Evolutionary conservation across 2,888 invertebrate species (phyloP), one percentile per base, ranked within the genome.

Genomic region (Pyralis farinalis): DNA sequence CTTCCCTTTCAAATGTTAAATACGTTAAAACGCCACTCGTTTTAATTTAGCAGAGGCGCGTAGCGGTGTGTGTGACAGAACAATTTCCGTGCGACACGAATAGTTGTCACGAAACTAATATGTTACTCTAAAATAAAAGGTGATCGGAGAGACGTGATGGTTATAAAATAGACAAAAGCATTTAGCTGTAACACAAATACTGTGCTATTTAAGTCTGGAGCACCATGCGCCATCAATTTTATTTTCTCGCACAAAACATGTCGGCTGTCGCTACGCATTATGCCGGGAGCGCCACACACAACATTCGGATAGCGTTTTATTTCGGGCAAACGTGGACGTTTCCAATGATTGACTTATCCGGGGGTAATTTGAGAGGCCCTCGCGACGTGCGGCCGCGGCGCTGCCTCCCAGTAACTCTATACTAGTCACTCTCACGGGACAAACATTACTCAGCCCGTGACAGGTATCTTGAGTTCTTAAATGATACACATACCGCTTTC

Each of bases 291-390:
- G 78, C 82, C 83, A 79, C 86, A 85, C 85, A 83, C 84, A 80
- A 79, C 83, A 78, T 85, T 81, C 66, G 71, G 72, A 77, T 68
- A 71, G 66, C 64, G 82, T 86, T 87, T 87, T 88, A 87, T 87
- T 88, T 87, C 73, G 65, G 80, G 77, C 68, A 73, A 83, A 82
- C 74, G 76, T 80, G 82, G 81, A 84, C 78, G 85, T 79, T 76
- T 79, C 76, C 69, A 86, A 82, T 88, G 88, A 88, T 88, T 88
- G 88, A 88, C 87, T 88, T 88, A 87, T 88, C 88, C 88, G 84
- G 87, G 78, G 65, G 88, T 86, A 88, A 88, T 85, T 74, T 76
- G 87, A 88, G 86, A 86, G 84, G 75, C 75, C 71, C 84, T 83
- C 78, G 65, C 60, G 56, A 59, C 56, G 64, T 62, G 61, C 62